Percentiles rank a stretch among this genome's conserved stretches.
These are phyloP conservation scores for Trachelus troglodyta DNA, from an alignment of 2,888 invertebrate genomes.

Conservation along the genomic window DNA sequence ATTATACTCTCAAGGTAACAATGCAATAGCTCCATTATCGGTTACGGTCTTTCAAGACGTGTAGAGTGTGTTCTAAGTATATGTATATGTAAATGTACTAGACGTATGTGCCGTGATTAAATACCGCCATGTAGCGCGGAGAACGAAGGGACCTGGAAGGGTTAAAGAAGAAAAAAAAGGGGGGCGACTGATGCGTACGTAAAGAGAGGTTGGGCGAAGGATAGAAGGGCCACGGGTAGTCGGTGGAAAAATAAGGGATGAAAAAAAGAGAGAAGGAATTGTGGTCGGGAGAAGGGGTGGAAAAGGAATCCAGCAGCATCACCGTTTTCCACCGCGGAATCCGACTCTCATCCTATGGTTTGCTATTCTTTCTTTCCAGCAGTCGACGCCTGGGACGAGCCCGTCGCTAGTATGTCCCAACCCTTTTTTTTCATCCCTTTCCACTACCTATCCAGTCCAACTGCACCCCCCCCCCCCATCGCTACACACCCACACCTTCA, in stretches of 20 bases:
- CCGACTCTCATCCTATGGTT: constrained; percentile 47
- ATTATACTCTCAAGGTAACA: not conserved
- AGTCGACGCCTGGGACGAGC: constrained; percentile 7
- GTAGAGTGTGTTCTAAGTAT: not conserved
- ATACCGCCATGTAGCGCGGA: not conserved
- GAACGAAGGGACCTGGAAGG: not conserved
- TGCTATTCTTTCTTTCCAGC: constrained; percentile 45
- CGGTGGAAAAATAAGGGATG: not conserved
- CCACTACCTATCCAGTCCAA: not conserved
- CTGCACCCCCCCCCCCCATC: not conserved
- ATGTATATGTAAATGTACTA: not conserved
- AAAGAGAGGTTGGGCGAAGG: not conserved
- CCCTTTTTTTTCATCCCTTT: not conserved
- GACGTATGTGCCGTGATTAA: not conserved
- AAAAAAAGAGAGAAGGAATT: constrained; percentile 42
- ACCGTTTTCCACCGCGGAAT: constrained; percentile 18
- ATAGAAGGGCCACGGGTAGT: not conserved
- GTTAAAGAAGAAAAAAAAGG: not conserved
- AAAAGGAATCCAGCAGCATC: constrained; percentile 13
- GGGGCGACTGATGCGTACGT: not conserved
- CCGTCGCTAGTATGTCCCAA: not conserved
- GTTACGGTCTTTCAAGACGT: not conserved
- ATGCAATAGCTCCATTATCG: not conserved
- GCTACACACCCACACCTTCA: not conserved
- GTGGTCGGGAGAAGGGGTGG: constrained; percentile 16